These are phyloP conservation scores for Lepidurus packardi DNA, from an alignment of 1,140 invertebrate genomes.

Conservation along the genomic window DNA sequence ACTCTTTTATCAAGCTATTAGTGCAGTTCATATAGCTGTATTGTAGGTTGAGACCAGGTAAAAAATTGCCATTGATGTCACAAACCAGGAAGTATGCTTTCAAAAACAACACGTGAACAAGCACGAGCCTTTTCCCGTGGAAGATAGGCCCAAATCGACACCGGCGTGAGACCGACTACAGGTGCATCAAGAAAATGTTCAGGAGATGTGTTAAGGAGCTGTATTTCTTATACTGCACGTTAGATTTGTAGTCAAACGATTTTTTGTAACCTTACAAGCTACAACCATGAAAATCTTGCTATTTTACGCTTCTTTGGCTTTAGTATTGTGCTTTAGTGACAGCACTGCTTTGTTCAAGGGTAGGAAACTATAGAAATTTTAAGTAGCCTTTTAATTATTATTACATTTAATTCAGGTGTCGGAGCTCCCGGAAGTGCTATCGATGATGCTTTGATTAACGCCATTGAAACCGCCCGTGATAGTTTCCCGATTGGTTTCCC, in stretches of 20 bases:
- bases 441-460: not conserved
- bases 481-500: not conserved
- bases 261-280: not conserved
- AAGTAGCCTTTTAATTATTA: not conserved
- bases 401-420: not conserved
- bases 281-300: not conserved
- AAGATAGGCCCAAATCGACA: not conserved
- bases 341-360: not conserved
- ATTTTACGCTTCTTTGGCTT: not conserved
- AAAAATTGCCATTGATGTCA: not conserved
- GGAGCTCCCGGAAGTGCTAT: slow-evolving; percentile 12
- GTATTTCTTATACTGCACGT: not conserved
- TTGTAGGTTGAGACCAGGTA: not conserved
- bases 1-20: too few relatives aligned
- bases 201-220: not conserved
- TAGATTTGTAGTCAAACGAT: not conserved
- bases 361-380: not conserved
- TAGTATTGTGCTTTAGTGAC: not conserved
- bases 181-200: not conserved
- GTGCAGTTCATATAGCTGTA: not conserved
- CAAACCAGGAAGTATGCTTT: not conserved
- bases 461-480: not conserved
- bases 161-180: not conserved
- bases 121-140: not conserved
- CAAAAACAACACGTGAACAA: not conserved